phyloP scores from a whole-genome alignment of 2,797 vertebrate species.

The Notamacropus eugenii region DNA sequence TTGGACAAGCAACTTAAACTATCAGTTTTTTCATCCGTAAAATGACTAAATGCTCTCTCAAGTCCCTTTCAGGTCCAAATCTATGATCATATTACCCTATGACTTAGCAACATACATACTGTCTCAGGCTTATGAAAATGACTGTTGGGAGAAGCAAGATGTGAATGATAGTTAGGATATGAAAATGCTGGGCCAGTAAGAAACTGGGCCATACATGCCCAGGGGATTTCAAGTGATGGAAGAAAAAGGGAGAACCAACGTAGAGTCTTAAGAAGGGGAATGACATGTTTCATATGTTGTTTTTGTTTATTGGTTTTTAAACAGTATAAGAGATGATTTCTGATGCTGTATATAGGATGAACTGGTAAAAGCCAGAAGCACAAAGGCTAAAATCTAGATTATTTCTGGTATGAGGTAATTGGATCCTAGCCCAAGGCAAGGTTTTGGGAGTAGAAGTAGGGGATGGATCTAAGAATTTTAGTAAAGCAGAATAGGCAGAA shows the following conservation, averaged over 20 bases:
- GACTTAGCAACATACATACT: not conserved
- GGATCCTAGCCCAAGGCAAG: constrained; percentile 32
- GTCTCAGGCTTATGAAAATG: not conserved
- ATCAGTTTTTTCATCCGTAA: not conserved
- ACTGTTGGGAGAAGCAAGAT: not conserved
- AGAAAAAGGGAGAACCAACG: not conserved
- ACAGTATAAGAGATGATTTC: not conserved
- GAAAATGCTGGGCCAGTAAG: not conserved
- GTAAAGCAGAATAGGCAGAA: constrained; percentile 4
- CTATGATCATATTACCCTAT: not conserved
- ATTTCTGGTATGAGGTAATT: constrained; percentile 17
- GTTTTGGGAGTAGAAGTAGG: constrained; percentile 27
- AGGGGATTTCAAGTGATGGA: not conserved
- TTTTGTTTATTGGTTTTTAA: not conserved
- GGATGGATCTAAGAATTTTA: not conserved
- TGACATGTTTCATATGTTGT: not conserved
- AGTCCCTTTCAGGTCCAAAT: not conserved
- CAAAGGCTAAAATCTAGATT: not conserved
- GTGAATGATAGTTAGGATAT: not conserved
- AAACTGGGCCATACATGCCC: not conserved
- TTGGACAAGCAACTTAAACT: not conserved
- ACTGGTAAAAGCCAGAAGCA: not conserved
- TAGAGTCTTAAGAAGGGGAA: not conserved
- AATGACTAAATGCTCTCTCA: not conserved
- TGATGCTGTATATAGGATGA: not conserved